phyloP scores from a whole-genome alignment of 2,113 vertebrate species.

The Poeciliopsis occidentalis region DNA sequence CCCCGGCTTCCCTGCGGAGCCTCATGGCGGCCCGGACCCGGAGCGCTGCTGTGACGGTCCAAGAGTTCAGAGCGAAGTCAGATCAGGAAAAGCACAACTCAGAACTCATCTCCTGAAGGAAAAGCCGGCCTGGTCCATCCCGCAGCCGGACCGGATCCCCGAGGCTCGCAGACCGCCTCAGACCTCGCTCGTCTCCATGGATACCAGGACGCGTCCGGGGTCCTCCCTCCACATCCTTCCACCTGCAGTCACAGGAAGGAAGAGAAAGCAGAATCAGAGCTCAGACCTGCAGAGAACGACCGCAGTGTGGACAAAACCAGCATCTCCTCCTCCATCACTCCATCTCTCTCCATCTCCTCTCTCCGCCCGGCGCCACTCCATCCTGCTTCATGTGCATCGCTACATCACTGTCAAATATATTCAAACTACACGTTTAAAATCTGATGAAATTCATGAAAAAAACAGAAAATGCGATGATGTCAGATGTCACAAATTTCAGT shows the following conservation, averaged over 20 bases:
- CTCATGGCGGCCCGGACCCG: constrained; percentile 12
- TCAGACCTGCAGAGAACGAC: not conserved
- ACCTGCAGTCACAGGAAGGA: constrained; percentile 26
- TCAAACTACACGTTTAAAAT: not conserved
- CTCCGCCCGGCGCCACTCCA: not conserved
- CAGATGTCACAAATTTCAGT: not conserved
- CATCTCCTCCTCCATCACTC: constrained; percentile 44
- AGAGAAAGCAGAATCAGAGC: constrained; percentile 20
- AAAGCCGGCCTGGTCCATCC: constrained; percentile 25
- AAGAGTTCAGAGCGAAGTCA: constrained; percentile 5
- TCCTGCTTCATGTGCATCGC: not conserved
- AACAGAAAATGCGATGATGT: not conserved
- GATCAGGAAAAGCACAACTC: not conserved
- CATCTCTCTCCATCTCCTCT: not conserved
- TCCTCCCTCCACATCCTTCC: constrained; percentile 13
- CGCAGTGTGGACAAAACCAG: constrained; percentile 34
- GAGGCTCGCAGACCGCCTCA: constrained; percentile 54
- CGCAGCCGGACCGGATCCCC: constrained; percentile 13
- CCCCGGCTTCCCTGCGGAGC: not conserved
- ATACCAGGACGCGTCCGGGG: not conserved
- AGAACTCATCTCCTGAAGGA: constrained; percentile 53
- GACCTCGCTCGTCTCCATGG: constrained; percentile 16
- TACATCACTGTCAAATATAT: not conserved
- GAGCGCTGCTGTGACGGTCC: not conserved
- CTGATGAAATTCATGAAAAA: not conserved